Evolutionary conservation across 2,888 invertebrate species (phyloP).

Genomic region (Sceliomorpha sp.): DNA sequence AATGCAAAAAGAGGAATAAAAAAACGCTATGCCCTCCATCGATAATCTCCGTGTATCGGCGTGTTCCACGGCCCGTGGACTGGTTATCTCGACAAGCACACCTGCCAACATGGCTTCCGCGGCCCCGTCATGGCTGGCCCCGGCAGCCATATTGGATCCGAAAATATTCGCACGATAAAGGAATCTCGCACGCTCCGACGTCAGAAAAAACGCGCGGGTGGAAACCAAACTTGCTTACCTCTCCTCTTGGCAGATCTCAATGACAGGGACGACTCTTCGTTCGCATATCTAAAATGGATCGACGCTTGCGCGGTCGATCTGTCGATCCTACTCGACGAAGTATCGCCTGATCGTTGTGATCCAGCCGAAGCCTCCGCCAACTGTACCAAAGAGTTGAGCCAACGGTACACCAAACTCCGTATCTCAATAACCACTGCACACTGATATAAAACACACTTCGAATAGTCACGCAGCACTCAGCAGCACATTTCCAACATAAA

Average conservation of each 20-base stretch:
- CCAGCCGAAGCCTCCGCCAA: too few species aligned
- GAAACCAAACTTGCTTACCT: conserved; percentile 56
- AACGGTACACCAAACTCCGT: too few species aligned
- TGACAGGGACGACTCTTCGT: conserved; percentile 45
- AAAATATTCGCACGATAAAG: conserved; percentile 65
- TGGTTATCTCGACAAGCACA: conserved; percentile 73
- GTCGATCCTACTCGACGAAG: conserved; percentile 36
- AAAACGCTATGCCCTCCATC: conserved; percentile 56
- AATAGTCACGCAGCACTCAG: too few species aligned
- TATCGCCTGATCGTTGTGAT: conserved; percentile 22
- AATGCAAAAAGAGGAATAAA: conserved; percentile 11
- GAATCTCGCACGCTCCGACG: conserved; percentile 45
- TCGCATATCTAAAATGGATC: conserved; percentile 60
- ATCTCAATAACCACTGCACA: too few species aligned
- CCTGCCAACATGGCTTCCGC: conserved; percentile 81
- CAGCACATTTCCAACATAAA: too few species aligned
- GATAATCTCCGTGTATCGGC: conserved; percentile 58
- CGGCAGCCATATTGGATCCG: conserved; percentile 78
- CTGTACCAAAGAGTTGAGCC: too few species aligned
- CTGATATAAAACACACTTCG: too few species aligned
- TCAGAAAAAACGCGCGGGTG: conserved; percentile 31
- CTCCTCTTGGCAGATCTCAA: conserved; percentile 54
- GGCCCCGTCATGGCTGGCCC: conserved; percentile 77
- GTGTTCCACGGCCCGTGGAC: conserved; percentile 63
- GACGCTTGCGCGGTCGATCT: conserved; percentile 43